Percentiles rank a stretch among this genome's conserved stretches.
Conservation (phyloP, 2,888 invertebrate genomes). For the Cephus sareptanus region DNA sequence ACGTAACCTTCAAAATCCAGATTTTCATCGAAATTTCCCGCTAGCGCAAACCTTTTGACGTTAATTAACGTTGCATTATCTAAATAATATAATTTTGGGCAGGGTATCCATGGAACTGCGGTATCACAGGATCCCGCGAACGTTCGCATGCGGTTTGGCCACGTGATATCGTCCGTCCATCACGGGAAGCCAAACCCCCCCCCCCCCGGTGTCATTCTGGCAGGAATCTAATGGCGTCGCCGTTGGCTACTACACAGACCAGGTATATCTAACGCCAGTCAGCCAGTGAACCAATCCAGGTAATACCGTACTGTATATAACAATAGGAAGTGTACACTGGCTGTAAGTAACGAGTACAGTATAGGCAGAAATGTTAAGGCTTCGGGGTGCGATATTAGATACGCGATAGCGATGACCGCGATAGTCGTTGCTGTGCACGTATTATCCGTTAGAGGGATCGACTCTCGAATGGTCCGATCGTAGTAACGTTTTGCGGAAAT, state of each 20-base stretch:
- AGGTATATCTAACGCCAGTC: neutral
- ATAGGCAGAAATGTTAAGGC: neutral
- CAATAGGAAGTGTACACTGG: neutral
- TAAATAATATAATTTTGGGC: neutral
- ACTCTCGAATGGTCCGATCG: conserved; percentile 15
- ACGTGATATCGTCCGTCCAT: neutral
- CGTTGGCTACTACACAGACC: neutral
- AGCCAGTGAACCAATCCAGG: neutral
- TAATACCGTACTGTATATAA: neutral
- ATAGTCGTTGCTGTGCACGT: conserved; percentile 8
- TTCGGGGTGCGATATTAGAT: neutral
- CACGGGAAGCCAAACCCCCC: neutral
- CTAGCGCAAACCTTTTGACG: neutral
- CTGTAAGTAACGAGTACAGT: neutral
- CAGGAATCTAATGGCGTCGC: neutral
- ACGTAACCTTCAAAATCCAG: neutral
- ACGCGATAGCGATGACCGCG: neutral
- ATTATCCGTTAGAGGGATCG: conserved; percentile 16
- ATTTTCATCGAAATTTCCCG: neutral
- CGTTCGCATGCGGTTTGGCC: neutral
- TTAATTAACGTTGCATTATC: neutral
- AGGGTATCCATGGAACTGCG: neutral
- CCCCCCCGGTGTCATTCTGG: neutral
- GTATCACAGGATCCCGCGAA: neutral
- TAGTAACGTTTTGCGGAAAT: conserved; percentile 35